These are phyloP conservation scores for Pegea sp. DNA, from an alignment of 23 tunicate species.

Conservation along the genomic window DNA sequence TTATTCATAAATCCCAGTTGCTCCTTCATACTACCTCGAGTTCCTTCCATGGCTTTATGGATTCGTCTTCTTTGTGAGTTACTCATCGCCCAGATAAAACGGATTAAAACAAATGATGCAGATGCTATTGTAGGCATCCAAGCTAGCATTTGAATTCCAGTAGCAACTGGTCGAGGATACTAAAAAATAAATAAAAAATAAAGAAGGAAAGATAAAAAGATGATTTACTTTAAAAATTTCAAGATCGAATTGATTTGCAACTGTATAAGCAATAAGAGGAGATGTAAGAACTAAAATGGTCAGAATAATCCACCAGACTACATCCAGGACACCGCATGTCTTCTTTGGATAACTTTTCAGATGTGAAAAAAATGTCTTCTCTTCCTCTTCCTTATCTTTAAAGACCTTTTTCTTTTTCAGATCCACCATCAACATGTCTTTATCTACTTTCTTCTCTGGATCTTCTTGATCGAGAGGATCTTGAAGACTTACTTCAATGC, in stretches of 20 bases:
- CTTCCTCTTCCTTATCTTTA: not conserved
- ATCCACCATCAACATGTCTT: too few relatives aligned
- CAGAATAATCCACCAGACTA: constrained; percentile 50
- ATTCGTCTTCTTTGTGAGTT: constrained; percentile 49
- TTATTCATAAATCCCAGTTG: constrained; percentile 77
- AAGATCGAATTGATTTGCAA: constrained; percentile 30
- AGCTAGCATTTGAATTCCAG: constrained; percentile 31
- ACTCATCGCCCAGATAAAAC: constrained; percentile 45
- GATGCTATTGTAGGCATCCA: constrained; percentile 59
- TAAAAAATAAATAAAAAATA: not conserved
- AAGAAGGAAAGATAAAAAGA: not conserved
- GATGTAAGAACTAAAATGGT: constrained; percentile 13
- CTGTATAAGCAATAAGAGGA: constrained; percentile 37
- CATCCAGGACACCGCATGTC: constrained; percentile 19
- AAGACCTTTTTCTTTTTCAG: not conserved
- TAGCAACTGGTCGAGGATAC: constrained; percentile 46
- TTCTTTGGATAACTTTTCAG: constrained; percentile 50
- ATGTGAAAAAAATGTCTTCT: constrained; percentile 22
- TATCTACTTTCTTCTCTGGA: not conserved
- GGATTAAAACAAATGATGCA: constrained; percentile 5
- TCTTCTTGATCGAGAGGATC: constrained; percentile 1
- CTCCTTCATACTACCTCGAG: constrained; percentile 38
- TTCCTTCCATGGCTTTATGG: constrained; percentile 39
- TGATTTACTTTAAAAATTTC: constrained; percentile 43
- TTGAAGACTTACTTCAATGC: not conserved